Conservation (phyloP, 2,888 invertebrate species). For the Tipula helvola region DNA sequence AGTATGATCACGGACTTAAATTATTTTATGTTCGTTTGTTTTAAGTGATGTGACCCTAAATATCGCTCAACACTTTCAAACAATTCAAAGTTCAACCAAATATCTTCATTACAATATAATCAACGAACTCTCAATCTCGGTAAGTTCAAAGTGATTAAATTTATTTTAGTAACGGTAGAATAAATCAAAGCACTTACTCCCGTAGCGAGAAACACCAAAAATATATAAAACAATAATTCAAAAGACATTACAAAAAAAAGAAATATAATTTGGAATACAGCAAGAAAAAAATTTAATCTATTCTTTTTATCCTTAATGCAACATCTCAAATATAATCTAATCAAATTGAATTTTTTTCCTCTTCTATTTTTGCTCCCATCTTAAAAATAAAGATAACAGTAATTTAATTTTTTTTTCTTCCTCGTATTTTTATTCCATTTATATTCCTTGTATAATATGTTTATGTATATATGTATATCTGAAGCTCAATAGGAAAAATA, state of each 20-base stretch:
- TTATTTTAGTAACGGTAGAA: neutral
- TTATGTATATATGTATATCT: neutral
- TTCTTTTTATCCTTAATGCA: neutral
- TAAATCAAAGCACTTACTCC: neutral
- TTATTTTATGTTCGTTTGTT: no score
- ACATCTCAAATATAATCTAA: neutral
- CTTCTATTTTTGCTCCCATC: neutral
- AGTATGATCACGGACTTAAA: no score
- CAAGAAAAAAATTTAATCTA: neutral
- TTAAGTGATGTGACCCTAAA: no score
- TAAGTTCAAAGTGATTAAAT: neutral
- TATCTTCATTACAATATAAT: no score
- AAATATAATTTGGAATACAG: neutral
- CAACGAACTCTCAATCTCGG: no score
- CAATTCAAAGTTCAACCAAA: no score
- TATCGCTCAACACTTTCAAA: no score
- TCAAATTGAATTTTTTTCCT: neutral
- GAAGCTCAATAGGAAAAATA: neutral
- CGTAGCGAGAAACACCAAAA: neutral
- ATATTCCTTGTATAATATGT: neutral
- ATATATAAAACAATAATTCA: neutral
- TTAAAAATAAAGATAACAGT: slow-evolving; percentile 4
- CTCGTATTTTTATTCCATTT: slow-evolving; percentile 4
- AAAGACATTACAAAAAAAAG: neutral
- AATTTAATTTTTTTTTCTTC: neutral